A percentile compares a stretch with the other conserved stretches of the same genome.
phyloP scores from a whole-genome alignment of 1,140 invertebrate species.

The Wiebesia pumilae region DNA sequence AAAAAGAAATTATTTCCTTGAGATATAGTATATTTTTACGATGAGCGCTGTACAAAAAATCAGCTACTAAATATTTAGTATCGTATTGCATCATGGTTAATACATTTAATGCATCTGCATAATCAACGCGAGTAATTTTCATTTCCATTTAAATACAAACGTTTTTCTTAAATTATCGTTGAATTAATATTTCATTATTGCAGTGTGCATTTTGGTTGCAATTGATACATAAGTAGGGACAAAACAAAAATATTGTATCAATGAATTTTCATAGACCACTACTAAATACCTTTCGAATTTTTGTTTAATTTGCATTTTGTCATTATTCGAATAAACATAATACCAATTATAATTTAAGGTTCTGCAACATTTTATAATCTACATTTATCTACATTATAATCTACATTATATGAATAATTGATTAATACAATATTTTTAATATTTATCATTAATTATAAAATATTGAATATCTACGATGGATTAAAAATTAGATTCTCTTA shows the following conservation, averaged over 20 bases:
- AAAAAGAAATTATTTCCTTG: constrained; percentile 28
- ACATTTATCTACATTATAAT: too few relatives aligned
- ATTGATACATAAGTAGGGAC: background rate
- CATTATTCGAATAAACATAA: too few relatives aligned
- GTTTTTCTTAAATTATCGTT: background rate
- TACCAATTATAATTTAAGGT: too few relatives aligned
- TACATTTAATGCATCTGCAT: too few relatives aligned
- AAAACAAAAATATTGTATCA: background rate
- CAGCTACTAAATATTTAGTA: background rate
- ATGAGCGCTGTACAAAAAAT: background rate
- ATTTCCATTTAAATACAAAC: too few relatives aligned
- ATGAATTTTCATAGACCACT: background rate
- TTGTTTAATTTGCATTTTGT: background rate
- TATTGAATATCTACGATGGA: too few relatives aligned
- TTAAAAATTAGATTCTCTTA: too few relatives aligned
- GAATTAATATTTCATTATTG: background rate
- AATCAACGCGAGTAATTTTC: too few relatives aligned
- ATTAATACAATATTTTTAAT: too few relatives aligned
- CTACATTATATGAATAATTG: too few relatives aligned
- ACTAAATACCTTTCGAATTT: background rate
- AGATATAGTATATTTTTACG: constrained; percentile 28
- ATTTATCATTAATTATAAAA: too few relatives aligned
- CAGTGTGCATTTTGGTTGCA: background rate
- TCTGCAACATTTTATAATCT: too few relatives aligned
- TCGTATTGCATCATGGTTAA: background rate